Evolutionary conservation across 2,888 invertebrate genomes (phyloP), one percentile per base, ranked within the genome.

Genomic region (Saturnia japonica): DNA sequence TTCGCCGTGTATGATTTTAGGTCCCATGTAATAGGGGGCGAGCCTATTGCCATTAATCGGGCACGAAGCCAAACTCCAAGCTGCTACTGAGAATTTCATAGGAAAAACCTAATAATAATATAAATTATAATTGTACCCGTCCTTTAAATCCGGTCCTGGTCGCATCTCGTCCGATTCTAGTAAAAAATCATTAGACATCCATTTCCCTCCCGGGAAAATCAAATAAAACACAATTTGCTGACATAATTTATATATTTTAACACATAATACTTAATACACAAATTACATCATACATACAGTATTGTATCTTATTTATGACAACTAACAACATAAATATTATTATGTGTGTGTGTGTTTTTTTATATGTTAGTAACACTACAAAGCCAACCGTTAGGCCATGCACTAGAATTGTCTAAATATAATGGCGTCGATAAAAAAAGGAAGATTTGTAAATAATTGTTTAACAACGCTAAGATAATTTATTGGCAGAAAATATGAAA

Each of bases 211-310:
- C 34, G 34, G 34, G 34, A 2, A 34, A 6, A 34, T 34, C 34
- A 34, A 34, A 34, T 34, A 34, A 78, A 82, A 88, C 73, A 83
- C 78, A 78, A 76, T 75, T 82, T 90, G 92, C 93, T 84, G 91
- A 91, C 87, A 90, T 90, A 88, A 88, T 89, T 89, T 85, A 89
- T 92, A 90, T 92, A 90, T 88, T 83, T 72, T 88, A 91, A 92
- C 91, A 93, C 90, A 90, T 87, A 88, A 75, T 80, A 77, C 76
- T 86, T 78, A 87, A 82, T 88, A 89, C 87, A 90, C 85, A 85
- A 85, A 84, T 85, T 85, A 87, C 83, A 84, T 74, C 75, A 78
- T 83, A 82, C 79, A 76, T 84, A 87, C 82, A 86, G 86, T 82
- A 82, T 76, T 77, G 82, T 86, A 81, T 76, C 79, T 82, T 84